Evolutionary conservation across 2,888 invertebrate species (phyloP), one percentile per base, ranked within the genome.

Genomic region (Meta bourneti): DNA sequence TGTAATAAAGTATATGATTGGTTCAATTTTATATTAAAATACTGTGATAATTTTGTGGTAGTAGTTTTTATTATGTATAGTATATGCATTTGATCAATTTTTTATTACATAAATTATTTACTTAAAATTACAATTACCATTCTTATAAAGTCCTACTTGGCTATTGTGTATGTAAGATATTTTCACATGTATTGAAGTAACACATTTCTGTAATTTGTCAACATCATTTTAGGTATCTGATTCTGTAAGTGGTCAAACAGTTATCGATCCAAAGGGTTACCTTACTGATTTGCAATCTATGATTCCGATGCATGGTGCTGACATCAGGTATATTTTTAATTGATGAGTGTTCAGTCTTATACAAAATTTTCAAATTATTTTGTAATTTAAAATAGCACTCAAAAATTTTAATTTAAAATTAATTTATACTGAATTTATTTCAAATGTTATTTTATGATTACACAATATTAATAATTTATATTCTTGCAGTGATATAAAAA

Each of bases 261-360:
- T 99, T 0, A 99, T 99, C 0, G 99, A 99, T 95, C 99, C 99
- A 0, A 99, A 99, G 95, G 99, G 99, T 1, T 99, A 99, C 95
- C 96, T 99, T n/a, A 99, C 99, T 0, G 99, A 99, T 95, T 95
- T 99, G 80, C 99, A 99, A 94, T 99, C 99, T 48, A 99, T 99
- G 99, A 98, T 99, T 94, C 99, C 99, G 0, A 98, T 98, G 0
- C 98, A 99, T 94, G 99, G 99, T 0, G 99, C 99, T 4, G 99
- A 99, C 94, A 99, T 99, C 74, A 98, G 98, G 96, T 96, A 94
- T 94, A 20, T 0, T 34, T 75, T 75, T 77, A 13, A 34, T 7
- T 77, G 49, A 19, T 19, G 16, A n/a, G 19, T 34, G 20, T n/a
- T n/a, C n/a, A n/a, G n/a, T n/a, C n/a, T n/a, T n/a, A n/a, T n/a